These are phyloP conservation scores for Cinclus mexicanus DNA, from an alignment of 2,113 vertebrate species.

Conservation along the genomic window DNA sequence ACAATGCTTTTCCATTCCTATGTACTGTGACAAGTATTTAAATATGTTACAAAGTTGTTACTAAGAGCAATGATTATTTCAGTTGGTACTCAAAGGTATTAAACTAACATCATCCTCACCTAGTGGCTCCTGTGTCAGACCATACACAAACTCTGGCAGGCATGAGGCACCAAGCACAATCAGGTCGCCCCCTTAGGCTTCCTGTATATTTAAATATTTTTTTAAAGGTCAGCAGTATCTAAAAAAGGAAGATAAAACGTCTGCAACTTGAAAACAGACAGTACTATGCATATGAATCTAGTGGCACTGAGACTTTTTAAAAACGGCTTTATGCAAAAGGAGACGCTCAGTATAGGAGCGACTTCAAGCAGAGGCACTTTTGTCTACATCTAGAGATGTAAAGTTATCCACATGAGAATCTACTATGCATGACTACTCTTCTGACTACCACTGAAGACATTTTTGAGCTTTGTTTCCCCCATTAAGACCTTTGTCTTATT, in stretches of 20 bases:
- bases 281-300: not conserved
- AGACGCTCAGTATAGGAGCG: fast-evolving
- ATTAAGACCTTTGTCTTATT: not conserved
- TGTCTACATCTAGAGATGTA: not conserved
- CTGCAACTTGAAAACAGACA: not conserved
- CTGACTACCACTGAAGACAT: not conserved
- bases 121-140: not conserved
- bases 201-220: not conserved
- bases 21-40: not conserved
- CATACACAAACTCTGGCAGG: not conserved
- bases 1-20: not conserved
- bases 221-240: not conserved
- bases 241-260: not conserved
- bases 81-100: not conserved
- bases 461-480: not conserved
- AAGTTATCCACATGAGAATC: not conserved
- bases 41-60: not conserved
- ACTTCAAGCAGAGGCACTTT: not conserved
- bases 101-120: not conserved
- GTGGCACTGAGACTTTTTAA: not conserved
- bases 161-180: not conserved
- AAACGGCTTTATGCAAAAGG: not conserved
- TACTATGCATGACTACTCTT: not conserved
- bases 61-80: not conserved
- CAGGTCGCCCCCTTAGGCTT: not conserved